A percentile compares a stretch with the other conserved stretches of the same genome.
Conservation (phyloP, 2,888 invertebrate species). For the Thera obeliscata region DNA sequence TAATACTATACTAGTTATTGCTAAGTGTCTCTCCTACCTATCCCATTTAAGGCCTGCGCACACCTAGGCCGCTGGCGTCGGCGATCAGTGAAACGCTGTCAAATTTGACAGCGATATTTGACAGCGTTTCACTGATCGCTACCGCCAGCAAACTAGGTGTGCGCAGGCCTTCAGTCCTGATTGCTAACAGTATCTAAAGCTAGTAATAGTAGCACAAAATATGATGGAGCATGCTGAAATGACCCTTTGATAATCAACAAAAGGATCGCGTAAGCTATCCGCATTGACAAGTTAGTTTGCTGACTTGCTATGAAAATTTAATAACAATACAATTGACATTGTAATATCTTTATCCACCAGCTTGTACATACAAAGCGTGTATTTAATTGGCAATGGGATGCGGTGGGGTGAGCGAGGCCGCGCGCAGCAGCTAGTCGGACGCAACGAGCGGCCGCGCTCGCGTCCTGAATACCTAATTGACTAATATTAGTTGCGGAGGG, state of each 20-base stretch:
- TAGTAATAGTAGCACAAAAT: neutral
- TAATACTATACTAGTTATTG: too few species aligned
- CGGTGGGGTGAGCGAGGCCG: slow-evolving; percentile 46
- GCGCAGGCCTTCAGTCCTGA: neutral
- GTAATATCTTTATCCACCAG: slow-evolving; percentile 22
- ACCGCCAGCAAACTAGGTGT: too few species aligned
- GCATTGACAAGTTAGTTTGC: neutral
- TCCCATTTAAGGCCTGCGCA: too few species aligned
- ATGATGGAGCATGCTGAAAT: neutral
- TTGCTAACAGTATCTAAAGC: neutral
- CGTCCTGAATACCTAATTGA: slow-evolving; percentile 83
- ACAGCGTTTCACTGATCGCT: too few species aligned
- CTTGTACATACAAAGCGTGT: slow-evolving; percentile 38
- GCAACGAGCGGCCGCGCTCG: slow-evolving; percentile 68
- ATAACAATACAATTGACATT: slow-evolving; percentile 19
- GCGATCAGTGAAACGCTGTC: too few species aligned
- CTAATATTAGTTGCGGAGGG: slow-evolving; percentile 80
- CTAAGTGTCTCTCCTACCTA: too few species aligned
- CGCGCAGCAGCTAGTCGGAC: slow-evolving; percentile 60
- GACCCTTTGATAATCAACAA: neutral
- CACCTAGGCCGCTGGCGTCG: too few species aligned
- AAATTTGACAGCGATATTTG: too few species aligned
- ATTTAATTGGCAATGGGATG: slow-evolving; percentile 58
- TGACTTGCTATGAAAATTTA: slow-evolving; percentile 8
- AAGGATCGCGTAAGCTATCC: neutral